Base-by-base conservation (phyloP, 2,888 invertebrate genomes). In the Amphipyra tragopoginis region DNA sequence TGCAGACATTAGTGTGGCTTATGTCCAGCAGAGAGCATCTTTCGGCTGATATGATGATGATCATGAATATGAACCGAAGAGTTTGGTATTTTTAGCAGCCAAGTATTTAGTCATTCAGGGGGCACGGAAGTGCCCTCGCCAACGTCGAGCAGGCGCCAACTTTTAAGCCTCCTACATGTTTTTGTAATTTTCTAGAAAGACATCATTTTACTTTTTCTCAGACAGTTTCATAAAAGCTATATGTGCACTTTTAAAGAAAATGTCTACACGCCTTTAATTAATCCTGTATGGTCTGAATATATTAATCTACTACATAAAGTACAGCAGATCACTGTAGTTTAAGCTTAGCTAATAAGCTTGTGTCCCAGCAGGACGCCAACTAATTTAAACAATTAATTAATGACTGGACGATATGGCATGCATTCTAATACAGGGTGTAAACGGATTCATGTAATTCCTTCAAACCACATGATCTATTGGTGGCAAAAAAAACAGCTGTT, bases 361-460 rank as follows among this genome's bases (percentile, higher is more conserved):
- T 40, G 29, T 65, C 65, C 40, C 65, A 57, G 65, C 60, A 14
- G 49, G 72, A 14, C 11, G 21, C 54, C 5, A 45, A 38, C 51
- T 68, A 48, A 72, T 75, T 55, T 52, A 59, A 63, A 9, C 43
- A 5, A 52, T 76, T 72, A 39, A 77, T 77, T 68, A 62, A 34
- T 45, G 47, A 29, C 29, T 29, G 33, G 54, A 43, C 52, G 38
- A 42, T 56, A 58, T 64, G 13, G 34, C 48, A 42, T 42, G 44
- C 45, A 33, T 13, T 52, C 59, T 36, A 40, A 43, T 15, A 29
- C n/a, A n/a, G n/a, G n/a, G n/a, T n/a, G n/a, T n/a, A n/a, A n/a
- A n/a, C n/a, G n/a, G n/a, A n/a, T n/a, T n/a, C n/a, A n/a, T n/a
- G n/a, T n/a, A n/a, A n/a, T n/a, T n/a, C n/a, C n/a, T n/a, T n/a